Evolutionary conservation across 2,888 invertebrate species (phyloP).

Genomic region (Cantharis nigra): DNA sequence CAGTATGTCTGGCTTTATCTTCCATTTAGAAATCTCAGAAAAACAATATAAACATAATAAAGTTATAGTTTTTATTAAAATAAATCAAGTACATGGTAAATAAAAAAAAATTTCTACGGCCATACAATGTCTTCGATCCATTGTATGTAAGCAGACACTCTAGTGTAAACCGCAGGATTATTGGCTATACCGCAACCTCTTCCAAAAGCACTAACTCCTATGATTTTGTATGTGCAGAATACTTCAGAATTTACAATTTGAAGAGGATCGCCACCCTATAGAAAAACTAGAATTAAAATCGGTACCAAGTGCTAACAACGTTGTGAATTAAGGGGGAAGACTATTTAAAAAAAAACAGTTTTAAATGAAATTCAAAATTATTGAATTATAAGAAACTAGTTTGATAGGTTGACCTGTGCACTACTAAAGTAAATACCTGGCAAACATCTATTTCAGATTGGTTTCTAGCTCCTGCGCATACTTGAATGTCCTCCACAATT

Average conservation of each 20-base stretch:
- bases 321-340: too few relatives aligned
- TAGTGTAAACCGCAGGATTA: conserved; percentile 55
- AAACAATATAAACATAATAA: too few relatives aligned
- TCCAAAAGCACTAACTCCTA: conserved; percentile 54
- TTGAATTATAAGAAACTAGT: too few relatives aligned
- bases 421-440: conserved; percentile 41
- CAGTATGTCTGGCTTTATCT: too few relatives aligned
- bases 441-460: conserved; percentile 56
- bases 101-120: conserved; percentile 26
- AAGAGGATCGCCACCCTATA: conserved; percentile 56
- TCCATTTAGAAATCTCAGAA: too few relatives aligned
- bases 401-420: too few relatives aligned
- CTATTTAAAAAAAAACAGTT: too few relatives aligned
- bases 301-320: too few relatives aligned
- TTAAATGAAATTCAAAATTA: too few relatives aligned
- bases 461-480: conserved; percentile 58
- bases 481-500: conserved; percentile 53
- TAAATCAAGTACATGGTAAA: not conserved
- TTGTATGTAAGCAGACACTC: conserved; percentile 49
- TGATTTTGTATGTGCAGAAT: conserved; percentile 44
- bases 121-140: conserved; percentile 49
- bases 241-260: conserved; percentile 10
- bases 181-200: conserved; percentile 48
- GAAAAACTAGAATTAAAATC: too few relatives aligned
- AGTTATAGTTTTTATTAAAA: too few relatives aligned